Evolutionary conservation across 64 coral and sea anemone species (phyloP), one percentile per base, ranked within the genome.

Genomic region (Stichodactyla mertensii): DNA sequence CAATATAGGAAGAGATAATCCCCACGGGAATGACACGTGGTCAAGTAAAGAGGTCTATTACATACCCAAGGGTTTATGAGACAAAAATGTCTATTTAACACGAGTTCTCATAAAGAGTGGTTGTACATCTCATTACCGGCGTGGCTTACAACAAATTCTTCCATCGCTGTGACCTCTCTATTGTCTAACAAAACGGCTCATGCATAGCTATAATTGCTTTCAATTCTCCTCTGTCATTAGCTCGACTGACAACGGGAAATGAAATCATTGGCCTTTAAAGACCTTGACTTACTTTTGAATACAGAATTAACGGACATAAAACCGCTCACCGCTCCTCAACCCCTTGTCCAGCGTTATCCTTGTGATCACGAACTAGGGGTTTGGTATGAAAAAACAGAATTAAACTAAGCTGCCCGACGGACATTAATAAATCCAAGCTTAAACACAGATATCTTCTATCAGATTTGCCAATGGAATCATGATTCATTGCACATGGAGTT

Each of bases 211-310:
- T 74, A 74, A 74, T 74, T 26, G 69, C 69, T 74, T 31, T 26
- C 69, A 13, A 74, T 74, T 26, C 69, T 74, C 26, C 36, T 74
- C 69, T 74, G 69, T 74, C 69, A 74, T 28, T 74, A 74, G 69
- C 69, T 31, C 8, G 27, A 74, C 69, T 74, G 26, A 31, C 69
- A 27, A 74, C 24, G 24, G 69, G 69, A 74, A 74, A 74, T 74
- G 69, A 74, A 74, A 74, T 66, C 62, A 66, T 74, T 74, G 69
- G 20, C 69, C 69, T 74, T 74, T 74, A 36, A 74, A 74, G 69
- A 74, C 69, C 69, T 74, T 74, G 69, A 10, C 12, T 74, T 74
- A 0, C 20, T 31, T 23, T 74, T 13, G 69, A 74, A 74, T 74
- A 74, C 8, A 22, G 24, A 26, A 74, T 74, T 74, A 74, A 31